A percentile compares a stretch with the other conserved stretches of the same genome.
Evolutionary conservation across 2,888 invertebrate species (phyloP).

Genomic region (Rosalia funebris): DNA sequence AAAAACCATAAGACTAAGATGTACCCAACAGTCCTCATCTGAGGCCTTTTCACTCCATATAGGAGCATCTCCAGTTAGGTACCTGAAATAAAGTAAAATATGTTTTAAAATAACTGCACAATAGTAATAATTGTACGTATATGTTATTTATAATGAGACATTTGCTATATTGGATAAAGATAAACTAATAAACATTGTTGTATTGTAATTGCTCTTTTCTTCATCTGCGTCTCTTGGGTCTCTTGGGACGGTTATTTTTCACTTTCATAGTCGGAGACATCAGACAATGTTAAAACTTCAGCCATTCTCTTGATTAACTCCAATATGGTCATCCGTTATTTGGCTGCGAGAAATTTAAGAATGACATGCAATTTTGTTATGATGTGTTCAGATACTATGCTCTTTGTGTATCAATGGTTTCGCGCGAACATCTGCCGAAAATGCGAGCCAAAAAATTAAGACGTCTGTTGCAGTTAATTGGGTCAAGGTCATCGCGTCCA

Average conservation of each 20-base stretch:
- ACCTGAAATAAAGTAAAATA: constrained; percentile 31
- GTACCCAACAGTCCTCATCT: constrained; percentile 38
- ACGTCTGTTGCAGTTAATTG: background rate
- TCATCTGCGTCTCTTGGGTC: no score
- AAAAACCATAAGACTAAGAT: constrained; percentile 40
- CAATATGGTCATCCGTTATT: no score
- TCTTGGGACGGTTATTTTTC: no score
- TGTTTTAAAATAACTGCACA: background rate
- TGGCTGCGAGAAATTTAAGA: no score
- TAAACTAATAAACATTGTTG: no score
- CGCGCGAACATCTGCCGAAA: background rate
- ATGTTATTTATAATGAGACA: no score
- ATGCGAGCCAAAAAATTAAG: background rate
- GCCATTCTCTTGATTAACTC: no score
- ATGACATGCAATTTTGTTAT: background rate
- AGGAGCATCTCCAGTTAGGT: constrained; percentile 32
- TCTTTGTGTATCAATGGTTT: background rate
- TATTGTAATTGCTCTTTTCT: no score
- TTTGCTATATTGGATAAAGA: no score
- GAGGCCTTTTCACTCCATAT: constrained; percentile 33
- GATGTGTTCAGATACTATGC: background rate
- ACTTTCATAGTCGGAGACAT: no score
- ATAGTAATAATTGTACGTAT: no score
- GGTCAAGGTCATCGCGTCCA: background rate
- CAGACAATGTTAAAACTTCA: no score